Percentiles rank a stretch among this genome's conserved stretches.
Conservation (phyloP, 2,888 invertebrate species). For the Salticus scenicus region DNA sequence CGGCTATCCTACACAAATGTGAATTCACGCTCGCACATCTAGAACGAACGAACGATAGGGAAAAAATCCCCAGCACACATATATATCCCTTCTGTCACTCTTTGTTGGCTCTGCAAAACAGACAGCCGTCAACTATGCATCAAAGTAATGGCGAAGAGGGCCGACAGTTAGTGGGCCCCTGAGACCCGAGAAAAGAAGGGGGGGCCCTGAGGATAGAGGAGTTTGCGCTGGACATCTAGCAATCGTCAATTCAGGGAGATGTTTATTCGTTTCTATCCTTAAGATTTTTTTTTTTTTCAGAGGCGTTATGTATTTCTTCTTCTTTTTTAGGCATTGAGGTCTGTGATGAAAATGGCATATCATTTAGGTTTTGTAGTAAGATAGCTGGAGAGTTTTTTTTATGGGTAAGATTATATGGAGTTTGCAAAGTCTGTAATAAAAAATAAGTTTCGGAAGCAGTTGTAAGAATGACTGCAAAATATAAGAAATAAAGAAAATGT, state of each 20-base stretch:
- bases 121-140: slow-evolving; percentile 66
- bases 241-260: slow-evolving; percentile 59
- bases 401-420: neutral
- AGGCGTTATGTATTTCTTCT: neutral
- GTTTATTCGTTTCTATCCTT: slow-evolving; percentile 50
- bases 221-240: slow-evolving; percentile 44
- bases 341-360: slow-evolving; percentile 52
- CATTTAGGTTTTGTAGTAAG: slow-evolving; percentile 27
- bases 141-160: slow-evolving; percentile 64
- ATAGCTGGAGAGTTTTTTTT: slow-evolving; percentile 6
- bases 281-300: neutral
- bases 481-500: too few relatives aligned
- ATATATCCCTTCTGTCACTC: slow-evolving; percentile 49
- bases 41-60: slow-evolving; percentile 22
- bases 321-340: slow-evolving; percentile 21
- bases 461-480: neutral
- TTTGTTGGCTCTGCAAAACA: slow-evolving; percentile 60
- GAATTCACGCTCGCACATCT: slow-evolving; percentile 63
- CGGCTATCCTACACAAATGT: slow-evolving; percentile 67
- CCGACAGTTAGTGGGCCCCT: slow-evolving; percentile 52
- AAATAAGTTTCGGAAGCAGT: neutral
- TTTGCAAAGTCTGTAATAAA: too few relatives aligned
- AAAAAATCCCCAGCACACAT: slow-evolving; percentile 35
- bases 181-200: slow-evolving; percentile 26
- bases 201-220: slow-evolving; percentile 28